Conservation (phyloP, 2,113 vertebrate species). For the Podarcis raffonei region DNA sequence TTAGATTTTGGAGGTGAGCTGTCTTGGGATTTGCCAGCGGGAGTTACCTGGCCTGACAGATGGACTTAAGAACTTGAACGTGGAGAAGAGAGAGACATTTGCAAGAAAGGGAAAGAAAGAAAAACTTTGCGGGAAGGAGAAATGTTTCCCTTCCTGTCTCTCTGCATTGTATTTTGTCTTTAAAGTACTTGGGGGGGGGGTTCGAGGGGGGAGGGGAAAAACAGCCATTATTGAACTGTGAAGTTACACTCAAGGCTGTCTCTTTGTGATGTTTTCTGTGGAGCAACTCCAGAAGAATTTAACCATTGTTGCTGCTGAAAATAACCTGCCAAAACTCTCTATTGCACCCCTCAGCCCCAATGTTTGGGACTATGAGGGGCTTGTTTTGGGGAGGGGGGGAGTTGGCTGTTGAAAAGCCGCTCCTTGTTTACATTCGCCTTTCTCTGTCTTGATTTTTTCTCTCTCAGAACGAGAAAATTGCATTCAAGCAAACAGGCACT, state of each 20-base stretch:
- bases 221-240: constrained; percentile 4
- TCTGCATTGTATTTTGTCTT: background rate
- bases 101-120: background rate
- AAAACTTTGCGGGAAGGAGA: constrained; percentile 17
- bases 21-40: background rate
- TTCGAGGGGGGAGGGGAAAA: constrained; percentile 11
- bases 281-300: background rate
- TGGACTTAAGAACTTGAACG: constrained; percentile 20
- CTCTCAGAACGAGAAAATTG: constrained; percentile 17
- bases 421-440: background rate
- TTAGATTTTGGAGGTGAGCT: constrained; percentile 21
- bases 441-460: constrained; percentile 47
- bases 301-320: constrained; percentile 39
- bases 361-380: background rate
- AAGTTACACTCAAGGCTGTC: constrained; percentile 17
- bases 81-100: constrained; percentile 17
- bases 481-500: constrained; percentile 69
- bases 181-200: background rate
- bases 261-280: constrained; percentile 21
- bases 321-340: constrained; percentile 12
- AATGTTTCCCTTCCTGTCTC: background rate
- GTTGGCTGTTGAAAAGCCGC: constrained; percentile 30
- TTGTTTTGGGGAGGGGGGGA: background rate
- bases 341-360: background rate
- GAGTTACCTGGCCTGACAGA: constrained; percentile 10